Evolutionary conservation across 2,888 invertebrate species (phyloP), one percentile per base, ranked within the genome.

Genomic region (Callimorpha dominula): DNA sequence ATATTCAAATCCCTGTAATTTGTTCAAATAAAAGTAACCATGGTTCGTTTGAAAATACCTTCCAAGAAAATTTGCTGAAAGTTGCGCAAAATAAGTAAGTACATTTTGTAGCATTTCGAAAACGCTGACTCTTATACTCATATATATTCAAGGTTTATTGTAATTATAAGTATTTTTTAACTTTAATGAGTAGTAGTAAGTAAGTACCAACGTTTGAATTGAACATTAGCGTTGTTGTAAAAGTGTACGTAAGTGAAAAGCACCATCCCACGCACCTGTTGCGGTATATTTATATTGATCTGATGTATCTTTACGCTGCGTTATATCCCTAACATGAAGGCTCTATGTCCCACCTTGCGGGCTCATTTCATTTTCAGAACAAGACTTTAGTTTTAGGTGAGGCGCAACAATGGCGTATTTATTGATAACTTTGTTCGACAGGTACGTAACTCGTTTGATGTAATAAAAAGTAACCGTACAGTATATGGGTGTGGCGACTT

Each of bases 221-320:
- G 20, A 31, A 31, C 2, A 31, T 57, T 57, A 31, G 14, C 14
- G 20, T 60, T 20, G n/a, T 75, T 81, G 72, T 68, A 65, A 74
- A 78, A 76, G 68, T 75, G n/a, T 67, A 40, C 52, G 52, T 42
- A 49, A 54, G 42, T 65, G 49, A 17, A 52, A 70, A 64, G 50
- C 64, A 52, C 64, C 64, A 20, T 67, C 72, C 71, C 67, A 72
- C 84, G 70, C 80, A 83, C 83, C 83, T 83, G 83, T 83, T 84
- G 83, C 76, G 70, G 63, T 0, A 57, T 71, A 73, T 77, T 77
- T 72, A 54, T 83, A 83, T 83, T 78, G 83, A 83, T 83, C 75
- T 68, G 57, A 5, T 49, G 64, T 73, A 79, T 79, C 69, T 77
- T 75, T 73, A 67, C 70, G 69, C 20, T 65, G 60, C 68, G 68